phyloP scores from a whole-genome alignment of 2,113 vertebrate species.

The Clinocottus analis region DNA sequence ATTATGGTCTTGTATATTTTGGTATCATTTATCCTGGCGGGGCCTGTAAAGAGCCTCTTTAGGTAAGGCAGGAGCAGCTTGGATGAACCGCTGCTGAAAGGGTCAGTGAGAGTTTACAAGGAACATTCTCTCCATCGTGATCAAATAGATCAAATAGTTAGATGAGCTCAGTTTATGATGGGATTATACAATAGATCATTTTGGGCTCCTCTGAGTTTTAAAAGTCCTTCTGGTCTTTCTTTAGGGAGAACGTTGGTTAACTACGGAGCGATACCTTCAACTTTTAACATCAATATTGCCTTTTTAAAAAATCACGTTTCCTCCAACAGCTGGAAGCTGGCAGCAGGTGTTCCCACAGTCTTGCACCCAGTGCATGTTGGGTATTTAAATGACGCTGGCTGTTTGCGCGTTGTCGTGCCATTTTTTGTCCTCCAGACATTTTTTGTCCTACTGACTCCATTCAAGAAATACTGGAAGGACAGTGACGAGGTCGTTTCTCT shows the following conservation, averaged over 20 bases:
- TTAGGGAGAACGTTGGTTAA: not conserved
- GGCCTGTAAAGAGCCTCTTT: conserved; percentile 8
- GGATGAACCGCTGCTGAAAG: not conserved
- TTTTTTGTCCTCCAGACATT: no score
- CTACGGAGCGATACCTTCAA: not conserved
- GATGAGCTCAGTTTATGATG: not conserved
- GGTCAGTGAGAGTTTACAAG: conserved; percentile 32
- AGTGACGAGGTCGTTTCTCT: not conserved
- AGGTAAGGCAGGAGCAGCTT: conserved; percentile 1
- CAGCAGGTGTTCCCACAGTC: not conserved
- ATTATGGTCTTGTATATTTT: conserved; percentile 1
- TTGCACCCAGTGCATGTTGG: not conserved
- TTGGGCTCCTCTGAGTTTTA: not conserved
- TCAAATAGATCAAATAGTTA: conserved; percentile 12
- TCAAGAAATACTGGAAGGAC: not conserved
- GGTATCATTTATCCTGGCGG: conserved; percentile 12
- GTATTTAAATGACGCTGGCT: not conserved
- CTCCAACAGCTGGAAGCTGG: not conserved
- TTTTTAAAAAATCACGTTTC: not conserved
- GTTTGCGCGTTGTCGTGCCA: not conserved
- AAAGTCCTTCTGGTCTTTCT: not conserved
- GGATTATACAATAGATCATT: not conserved
- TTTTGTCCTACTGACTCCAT: no score
- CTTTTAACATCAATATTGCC: not conserved
- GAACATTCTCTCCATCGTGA: not conserved